These are phyloP conservation scores for Osmerus eperlanus DNA, from an alignment of 2,113 vertebrate species.

Conservation along the genomic window DNA sequence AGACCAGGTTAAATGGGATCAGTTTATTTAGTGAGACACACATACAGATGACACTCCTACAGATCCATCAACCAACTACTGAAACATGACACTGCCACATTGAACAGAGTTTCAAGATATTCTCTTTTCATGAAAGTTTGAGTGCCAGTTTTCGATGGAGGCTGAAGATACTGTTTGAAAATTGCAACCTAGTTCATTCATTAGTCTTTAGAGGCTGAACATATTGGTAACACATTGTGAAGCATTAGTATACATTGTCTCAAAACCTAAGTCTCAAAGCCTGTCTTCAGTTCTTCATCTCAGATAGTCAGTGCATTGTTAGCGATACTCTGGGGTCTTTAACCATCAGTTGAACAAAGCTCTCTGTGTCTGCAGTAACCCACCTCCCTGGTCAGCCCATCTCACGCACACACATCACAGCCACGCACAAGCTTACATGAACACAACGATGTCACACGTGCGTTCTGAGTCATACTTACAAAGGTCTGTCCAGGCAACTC, in stretches of 20 bases:
- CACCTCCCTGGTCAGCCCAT: neutral
- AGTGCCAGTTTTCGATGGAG: too few species aligned
- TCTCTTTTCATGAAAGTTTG: too few species aligned
- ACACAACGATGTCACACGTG: neutral
- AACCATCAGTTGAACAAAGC: neutral
- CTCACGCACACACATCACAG: neutral
- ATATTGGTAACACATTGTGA: too few species aligned
- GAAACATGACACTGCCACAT: too few species aligned
- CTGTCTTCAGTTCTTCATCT: neutral
- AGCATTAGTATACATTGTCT: too few species aligned
- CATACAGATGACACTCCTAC: too few species aligned
- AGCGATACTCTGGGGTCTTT: neutral
- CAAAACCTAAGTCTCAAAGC: too few species aligned
- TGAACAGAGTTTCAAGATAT: too few species aligned
- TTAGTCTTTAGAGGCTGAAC: too few species aligned
- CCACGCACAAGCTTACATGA: neutral
- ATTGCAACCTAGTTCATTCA: neutral
- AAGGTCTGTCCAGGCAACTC: constrained; percentile 67
- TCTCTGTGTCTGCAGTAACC: neutral
- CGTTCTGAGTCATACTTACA: constrained; percentile 72
- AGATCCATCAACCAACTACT: too few species aligned
- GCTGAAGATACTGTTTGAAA: neutral
- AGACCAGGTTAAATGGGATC: too few species aligned
- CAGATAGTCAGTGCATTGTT: neutral
- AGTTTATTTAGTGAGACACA: too few species aligned